A percentile compares a stretch with the other conserved stretches of the same genome.
Evolutionary conservation across 2,797 vertebrate genomes (phyloP).

Genomic region (Parambassis ranga): DNA sequence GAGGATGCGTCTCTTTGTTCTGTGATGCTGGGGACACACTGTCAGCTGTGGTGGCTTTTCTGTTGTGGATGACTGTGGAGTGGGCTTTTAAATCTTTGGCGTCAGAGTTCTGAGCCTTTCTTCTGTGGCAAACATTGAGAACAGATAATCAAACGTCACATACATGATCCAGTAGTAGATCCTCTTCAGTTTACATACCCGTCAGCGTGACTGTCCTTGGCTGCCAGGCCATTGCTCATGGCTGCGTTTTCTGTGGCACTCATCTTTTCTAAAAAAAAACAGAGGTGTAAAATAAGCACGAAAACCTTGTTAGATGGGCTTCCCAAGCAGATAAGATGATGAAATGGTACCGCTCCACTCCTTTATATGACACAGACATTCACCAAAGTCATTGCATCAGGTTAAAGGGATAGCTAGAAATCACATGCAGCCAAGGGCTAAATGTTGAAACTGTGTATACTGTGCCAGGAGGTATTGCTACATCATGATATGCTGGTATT

Average conservation of each 20-base stretch:
- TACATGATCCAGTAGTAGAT: not conserved
- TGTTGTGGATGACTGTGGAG: slow-evolving; percentile 15
- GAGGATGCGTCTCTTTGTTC: not conserved
- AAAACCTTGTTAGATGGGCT: not conserved
- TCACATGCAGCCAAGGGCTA: not conserved
- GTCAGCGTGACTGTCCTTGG: slow-evolving; percentile 31
- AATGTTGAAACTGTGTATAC: slow-evolving; percentile 49
- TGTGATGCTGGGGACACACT: not conserved
- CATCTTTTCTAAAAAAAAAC: slow-evolving; percentile 58
- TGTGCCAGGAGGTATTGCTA: slow-evolving; percentile 36
- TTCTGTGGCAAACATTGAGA: slow-evolving; percentile 13
- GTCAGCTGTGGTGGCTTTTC: not conserved
- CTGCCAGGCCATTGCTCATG: slow-evolving; percentile 15
- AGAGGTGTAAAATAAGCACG: not conserved
- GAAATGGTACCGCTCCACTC: slow-evolving; percentile 7
- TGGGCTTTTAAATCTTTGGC: not conserved
- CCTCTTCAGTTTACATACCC: slow-evolving; percentile 58
- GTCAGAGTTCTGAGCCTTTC: slow-evolving; percentile 7
- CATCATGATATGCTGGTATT: not conserved
- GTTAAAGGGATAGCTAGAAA: slow-evolving; percentile 5
- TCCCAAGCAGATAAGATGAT: slow-evolving; percentile 5
- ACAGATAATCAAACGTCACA: not conserved
- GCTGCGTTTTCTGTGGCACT: slow-evolving; percentile 35
- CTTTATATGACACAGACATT: slow-evolving; percentile 50
- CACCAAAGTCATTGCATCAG: slow-evolving; percentile 48